Base-by-base conservation (phyloP, 2,797 vertebrate genomes). In the Lerista edwardsae region DNA sequence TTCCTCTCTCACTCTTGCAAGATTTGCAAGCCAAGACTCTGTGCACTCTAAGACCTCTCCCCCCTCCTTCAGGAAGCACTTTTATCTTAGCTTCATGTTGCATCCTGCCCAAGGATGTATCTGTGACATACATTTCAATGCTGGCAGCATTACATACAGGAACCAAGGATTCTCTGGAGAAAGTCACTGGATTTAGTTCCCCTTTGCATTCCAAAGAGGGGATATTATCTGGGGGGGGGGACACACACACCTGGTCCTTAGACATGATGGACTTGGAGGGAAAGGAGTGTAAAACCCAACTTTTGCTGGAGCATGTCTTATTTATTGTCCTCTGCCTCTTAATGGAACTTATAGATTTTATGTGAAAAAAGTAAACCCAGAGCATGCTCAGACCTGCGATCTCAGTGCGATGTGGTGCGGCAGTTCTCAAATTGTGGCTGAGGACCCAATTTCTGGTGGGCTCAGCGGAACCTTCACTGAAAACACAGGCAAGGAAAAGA, bases 71-170 rank as follows among this genome's bases (percentile, higher is more conserved):
- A 17, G 6, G 41, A 8, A 44, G 41, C 41, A 44, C 41, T 39
- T 7, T 47, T 27, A 15, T 23, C 55, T 31, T n/a, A n/a, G 19
- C 57, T 72, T 64, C 47, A 3, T 64, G 47, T 34, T 36, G 34
- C 39, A 34, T 36, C 21, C n/a, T 7, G 8, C 17, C 17, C 12
- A 27, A 69, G 29, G 31, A 61, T 31, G 61, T 27, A 19, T 10
- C 47, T 34, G 23, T 31, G 31, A 3, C 12, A n/a, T 51, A 51
- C 29, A 21, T 3, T 36, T 21, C 1, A 29, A 11, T 17, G 12
- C 4, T 41, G 11, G 2, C 14, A 29, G 1, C 7, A 1, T 6
- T 11, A 39, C 6, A 8, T 47, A 39, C 25, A n/a, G n/a, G 23
- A 41, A 39, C 4, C 23, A 34, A 0, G 11, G 79, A 5, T 25